phyloP scores from a whole-genome alignment of 2,888 invertebrate species.

The Melanotus villosus region DNA sequence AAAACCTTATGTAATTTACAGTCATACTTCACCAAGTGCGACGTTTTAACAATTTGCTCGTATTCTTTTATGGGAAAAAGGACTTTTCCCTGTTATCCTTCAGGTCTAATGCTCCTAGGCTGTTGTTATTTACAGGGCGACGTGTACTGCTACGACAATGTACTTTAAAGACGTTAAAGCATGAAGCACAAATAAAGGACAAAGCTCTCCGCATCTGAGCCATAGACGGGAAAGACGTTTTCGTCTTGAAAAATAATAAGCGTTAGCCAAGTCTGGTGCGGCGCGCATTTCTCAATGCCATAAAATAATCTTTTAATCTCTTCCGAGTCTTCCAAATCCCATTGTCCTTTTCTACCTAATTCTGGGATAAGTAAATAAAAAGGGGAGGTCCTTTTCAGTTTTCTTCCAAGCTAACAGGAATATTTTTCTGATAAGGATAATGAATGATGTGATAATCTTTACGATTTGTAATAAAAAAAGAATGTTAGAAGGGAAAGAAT shows the following conservation, averaged over 20 bases:
- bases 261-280: constrained; percentile 17
- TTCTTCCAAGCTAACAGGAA: background rate
- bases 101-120: background rate
- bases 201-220: constrained; percentile 7
- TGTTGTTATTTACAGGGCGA: background rate
- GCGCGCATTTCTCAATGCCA: constrained; percentile 8
- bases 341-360: background rate
- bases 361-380: background rate
- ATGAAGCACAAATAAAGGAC: constrained; percentile 21
- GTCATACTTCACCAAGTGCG: background rate
- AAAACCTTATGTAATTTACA: background rate
- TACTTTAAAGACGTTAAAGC: constrained; percentile 8
- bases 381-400: background rate
- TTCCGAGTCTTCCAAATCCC: background rate
- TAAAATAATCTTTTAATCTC: constrained; percentile 28
- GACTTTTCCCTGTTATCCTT: background rate
- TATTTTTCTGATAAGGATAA: background rate
- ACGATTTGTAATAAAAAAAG: background rate
- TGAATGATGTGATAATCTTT: constrained; percentile 4
- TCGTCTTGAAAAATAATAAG: constrained; percentile 17
- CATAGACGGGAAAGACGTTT: constrained; percentile 2
- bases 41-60: constrained; percentile 2
- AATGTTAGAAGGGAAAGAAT: no score
- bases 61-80: constrained; percentile 3
- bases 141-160: constrained; percentile 12